Percentiles rank a stretch among this genome's conserved stretches.
These are phyloP conservation scores for Tricholauxania praeusta DNA, from an alignment of 2,888 invertebrate genomes.

Conservation along the genomic window DNA sequence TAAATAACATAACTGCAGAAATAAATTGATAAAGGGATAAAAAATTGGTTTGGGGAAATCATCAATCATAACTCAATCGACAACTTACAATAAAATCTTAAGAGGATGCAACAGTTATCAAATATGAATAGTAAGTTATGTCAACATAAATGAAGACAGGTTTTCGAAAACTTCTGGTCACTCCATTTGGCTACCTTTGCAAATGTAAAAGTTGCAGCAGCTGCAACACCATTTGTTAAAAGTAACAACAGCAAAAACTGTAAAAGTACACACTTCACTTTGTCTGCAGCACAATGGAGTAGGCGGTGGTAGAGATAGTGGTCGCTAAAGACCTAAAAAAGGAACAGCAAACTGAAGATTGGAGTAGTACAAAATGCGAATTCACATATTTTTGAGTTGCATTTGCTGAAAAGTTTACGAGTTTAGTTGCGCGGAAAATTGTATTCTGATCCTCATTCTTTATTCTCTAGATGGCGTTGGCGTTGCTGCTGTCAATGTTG, in stretches of 20 bases:
- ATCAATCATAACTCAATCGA: too few species aligned
- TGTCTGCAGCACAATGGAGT: too few species aligned
- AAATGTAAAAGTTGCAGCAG: neutral
- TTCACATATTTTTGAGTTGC: neutral
- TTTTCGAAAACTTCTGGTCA: too few species aligned
- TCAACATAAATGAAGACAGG: too few species aligned
- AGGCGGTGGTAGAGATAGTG: neutral
- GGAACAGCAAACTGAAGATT: neutral
- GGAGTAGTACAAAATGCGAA: neutral
- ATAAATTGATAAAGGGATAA: too few species aligned
- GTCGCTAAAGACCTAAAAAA: slow-evolving; percentile 35
- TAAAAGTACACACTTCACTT: too few species aligned
- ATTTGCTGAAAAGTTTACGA: slow-evolving; percentile 50
- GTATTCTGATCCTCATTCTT: slow-evolving; percentile 57
- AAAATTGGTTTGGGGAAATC: too few species aligned
- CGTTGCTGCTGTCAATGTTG: neutral
- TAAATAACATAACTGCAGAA: too few species aligned
- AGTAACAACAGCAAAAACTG: neutral
- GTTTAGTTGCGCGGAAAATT: slow-evolving; percentile 66
- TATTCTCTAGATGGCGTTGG: neutral
- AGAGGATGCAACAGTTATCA: too few species aligned
- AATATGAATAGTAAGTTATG: too few species aligned
- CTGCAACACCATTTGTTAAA: slow-evolving; percentile 16
- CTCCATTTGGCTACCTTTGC: too few species aligned
- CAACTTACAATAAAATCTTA: too few species aligned